Evolutionary conservation across 2,113 vertebrate species (phyloP), one percentile per base, ranked within the genome.

Genomic region (Riparia riparia): DNA sequence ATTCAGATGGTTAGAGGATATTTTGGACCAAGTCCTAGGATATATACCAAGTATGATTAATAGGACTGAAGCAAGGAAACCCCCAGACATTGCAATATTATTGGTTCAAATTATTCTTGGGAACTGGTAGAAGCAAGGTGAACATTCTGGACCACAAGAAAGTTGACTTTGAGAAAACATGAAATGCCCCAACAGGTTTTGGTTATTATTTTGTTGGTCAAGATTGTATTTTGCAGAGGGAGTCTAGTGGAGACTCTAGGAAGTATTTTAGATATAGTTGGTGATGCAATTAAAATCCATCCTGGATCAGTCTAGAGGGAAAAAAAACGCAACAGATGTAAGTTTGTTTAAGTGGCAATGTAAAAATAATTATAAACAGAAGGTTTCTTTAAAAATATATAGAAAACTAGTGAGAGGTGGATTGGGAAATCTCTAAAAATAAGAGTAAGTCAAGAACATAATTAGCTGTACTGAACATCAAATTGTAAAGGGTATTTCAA

Each of bases 11-110:
- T 96, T 98, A 92, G 95, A 97, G 94, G 96, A 91, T 97, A 94
- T 98, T 98, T 97, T 98, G 97, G 97, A 98, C 6, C 37, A 76
- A 92, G 73, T 95, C 97, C 97, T 98, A 96, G 97, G 95, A 96
- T 97, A 91, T 79, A 89, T 56, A 97, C 78, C 64, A 87, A 94
- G 42, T 86, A 95, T 95, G 90, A 97, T 96, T 97, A 97, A 98
- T 97, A 97, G 83, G 47, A 50, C 58, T 89, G 94, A 95, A 96
- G 94, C 44, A 96, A 80, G 90, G 86, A 89, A 96, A 96, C 90
- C 86, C 85, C 16, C 71, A 66, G 87, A 79, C 76, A 95, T 92
- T 93, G 96, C 41, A 85, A 71, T 83, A 96, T 82, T 69, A 84
- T 97, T 97, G 95, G 65, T 86, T 96, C 34, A 93, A 95, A 97